Percentiles rank a stretch among this genome's conserved stretches.
These are phyloP conservation scores for Eupithecia inturbata DNA, from an alignment of 2,888 invertebrate genomes.

Conservation along the genomic window DNA sequence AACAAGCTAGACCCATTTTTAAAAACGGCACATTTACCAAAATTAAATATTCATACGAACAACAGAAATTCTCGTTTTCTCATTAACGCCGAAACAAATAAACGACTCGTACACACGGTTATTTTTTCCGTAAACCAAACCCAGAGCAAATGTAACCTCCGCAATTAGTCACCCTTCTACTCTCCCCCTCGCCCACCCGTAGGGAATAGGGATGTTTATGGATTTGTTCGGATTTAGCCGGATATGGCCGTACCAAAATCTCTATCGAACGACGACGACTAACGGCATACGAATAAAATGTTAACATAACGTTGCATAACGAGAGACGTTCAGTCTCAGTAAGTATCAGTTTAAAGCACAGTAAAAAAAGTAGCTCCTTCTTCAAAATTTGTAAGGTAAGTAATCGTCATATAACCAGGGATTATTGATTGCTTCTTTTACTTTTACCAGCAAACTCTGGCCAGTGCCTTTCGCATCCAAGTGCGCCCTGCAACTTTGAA, in stretches of 20 bases:
- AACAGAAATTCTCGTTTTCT: slow-evolving; percentile 35
- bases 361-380: background rate
- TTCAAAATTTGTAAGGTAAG: background rate
- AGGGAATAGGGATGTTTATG: slow-evolving; percentile 20
- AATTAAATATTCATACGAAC: slow-evolving; percentile 37
- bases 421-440: background rate
- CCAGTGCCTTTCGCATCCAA: no score
- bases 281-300: background rate
- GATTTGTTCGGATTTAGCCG: background rate
- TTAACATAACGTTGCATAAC: background rate
- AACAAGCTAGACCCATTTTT: slow-evolving; percentile 6
- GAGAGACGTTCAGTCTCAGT: background rate
- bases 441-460: background rate
- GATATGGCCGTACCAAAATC: background rate
- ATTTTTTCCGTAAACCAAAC: slow-evolving; percentile 38
- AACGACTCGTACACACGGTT: slow-evolving; percentile 28
- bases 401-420: background rate
- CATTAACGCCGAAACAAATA: slow-evolving; percentile 39
- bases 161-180: slow-evolving; percentile 49
- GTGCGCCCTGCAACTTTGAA: no score
- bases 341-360: background rate
- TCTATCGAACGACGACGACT: background rate
- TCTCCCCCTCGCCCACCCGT: slow-evolving; percentile 23
- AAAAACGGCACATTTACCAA: slow-evolving; percentile 15
- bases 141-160: slow-evolving; percentile 34